Evolutionary conservation across 2,888 invertebrate genomes (phyloP).

Genomic region (Latheticus oryzae): DNA sequence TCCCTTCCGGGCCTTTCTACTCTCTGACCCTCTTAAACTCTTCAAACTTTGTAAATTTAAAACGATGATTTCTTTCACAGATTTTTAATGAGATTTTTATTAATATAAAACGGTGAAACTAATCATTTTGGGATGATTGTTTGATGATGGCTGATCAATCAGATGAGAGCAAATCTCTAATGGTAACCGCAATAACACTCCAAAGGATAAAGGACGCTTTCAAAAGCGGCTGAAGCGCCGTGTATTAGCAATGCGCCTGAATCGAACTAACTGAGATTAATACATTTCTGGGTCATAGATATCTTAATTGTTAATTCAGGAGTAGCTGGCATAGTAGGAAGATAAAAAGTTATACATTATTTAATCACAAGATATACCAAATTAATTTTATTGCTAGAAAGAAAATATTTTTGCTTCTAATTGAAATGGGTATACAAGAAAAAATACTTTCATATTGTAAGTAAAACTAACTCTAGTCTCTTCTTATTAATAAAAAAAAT

Average conservation of each 20-base stretch:
- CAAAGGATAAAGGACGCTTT: conserved; percentile 39
- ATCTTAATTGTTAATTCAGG: conserved; percentile 42
- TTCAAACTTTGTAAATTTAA: background rate
- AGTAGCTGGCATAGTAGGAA: no score
- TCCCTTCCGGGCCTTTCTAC: conserved; percentile 18
- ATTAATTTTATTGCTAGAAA: no score
- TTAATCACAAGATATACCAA: no score
- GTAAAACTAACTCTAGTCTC: no score
- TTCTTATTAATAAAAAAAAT: no score
- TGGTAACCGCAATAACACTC: conserved; percentile 39
- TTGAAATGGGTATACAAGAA: no score
- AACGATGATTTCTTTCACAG: background rate
- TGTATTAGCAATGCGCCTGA: conserved; percentile 38
- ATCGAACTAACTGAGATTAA: conserved; percentile 36
- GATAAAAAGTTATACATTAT: no score
- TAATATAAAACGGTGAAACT: conserved; percentile 28
- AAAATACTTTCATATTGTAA: no score
- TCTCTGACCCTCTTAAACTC: conserved; percentile 19
- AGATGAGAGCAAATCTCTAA: conserved; percentile 38
- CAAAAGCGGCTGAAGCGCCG: conserved; percentile 29
- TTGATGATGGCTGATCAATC: conserved; percentile 42
- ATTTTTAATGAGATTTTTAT: background rate
- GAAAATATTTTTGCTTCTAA: no score
- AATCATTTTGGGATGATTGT: conserved; percentile 34
- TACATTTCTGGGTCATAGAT: conserved; percentile 35